Evolutionary conservation across 2,888 invertebrate genomes (phyloP).

Genomic region (Capitulum mitella): DNA sequence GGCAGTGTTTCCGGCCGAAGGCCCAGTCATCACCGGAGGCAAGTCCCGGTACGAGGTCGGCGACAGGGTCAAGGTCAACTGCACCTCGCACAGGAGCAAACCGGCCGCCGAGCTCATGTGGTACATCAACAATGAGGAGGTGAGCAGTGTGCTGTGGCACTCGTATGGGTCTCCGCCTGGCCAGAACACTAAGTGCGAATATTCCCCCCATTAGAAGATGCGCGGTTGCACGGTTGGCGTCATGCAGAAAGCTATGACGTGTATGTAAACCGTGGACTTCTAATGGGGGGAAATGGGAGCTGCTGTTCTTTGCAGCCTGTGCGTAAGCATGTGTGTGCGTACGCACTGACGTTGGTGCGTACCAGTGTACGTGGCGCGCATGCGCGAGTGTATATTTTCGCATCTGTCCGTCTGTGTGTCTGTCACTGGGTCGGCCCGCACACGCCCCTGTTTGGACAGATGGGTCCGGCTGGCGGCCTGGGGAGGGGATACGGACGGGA

Average conservation of each 20-base stretch:
- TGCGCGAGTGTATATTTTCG: neutral
- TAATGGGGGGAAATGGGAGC: no score
- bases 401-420: neutral
- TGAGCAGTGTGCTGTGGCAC: no score
- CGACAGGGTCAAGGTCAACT: slow-evolving; percentile 30
- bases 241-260: no score
- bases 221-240: no score
- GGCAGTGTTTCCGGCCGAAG: slow-evolving; percentile 29
- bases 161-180: no score
- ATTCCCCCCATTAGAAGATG: no score
- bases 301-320: neutral
- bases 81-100: slow-evolving; percentile 29
- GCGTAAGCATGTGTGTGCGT: neutral
- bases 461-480: slow-evolving; percentile 3
- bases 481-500: neutral
- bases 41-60: slow-evolving; percentile 29
- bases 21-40: slow-evolving; percentile 28
- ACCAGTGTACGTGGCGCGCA: no score
- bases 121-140: slow-evolving; percentile 31
- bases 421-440: neutral
- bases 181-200: no score
- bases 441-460: slow-evolving; percentile 8
- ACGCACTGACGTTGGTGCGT: no score
- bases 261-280: no score
- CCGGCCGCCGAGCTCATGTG: slow-evolving; percentile 31